A percentile compares a stretch with the other conserved stretches of the same genome.
These are phyloP conservation scores for Gastrophryne carolinensis DNA, from an alignment of 2,797 vertebrate species.

Conservation along the genomic window DNA sequence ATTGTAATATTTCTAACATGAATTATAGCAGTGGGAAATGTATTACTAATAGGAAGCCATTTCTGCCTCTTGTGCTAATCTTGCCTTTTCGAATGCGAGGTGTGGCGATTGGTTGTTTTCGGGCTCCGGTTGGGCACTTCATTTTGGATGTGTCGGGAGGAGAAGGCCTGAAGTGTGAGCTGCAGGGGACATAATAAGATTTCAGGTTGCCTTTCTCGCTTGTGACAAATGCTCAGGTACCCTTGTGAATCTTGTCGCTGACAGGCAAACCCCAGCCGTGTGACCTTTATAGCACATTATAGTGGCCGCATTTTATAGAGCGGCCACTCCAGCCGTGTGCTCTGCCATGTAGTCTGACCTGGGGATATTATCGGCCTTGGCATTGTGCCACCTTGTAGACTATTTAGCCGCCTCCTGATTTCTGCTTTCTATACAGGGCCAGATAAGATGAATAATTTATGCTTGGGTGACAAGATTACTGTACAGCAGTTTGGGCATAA, in stretches of 20 bases:
- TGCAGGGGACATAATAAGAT: constrained; percentile 12
- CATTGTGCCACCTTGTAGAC: neutral
- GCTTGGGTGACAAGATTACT: no score
- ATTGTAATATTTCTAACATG: no score
- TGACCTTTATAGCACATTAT: neutral
- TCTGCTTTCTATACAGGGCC: neutral
- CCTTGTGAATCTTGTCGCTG: constrained; percentile 1
- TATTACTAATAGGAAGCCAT: no score
- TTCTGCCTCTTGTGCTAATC: no score
- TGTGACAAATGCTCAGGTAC: neutral
- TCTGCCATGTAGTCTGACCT: neutral
- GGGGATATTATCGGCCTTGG: neutral
- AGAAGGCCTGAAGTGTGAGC: neutral
- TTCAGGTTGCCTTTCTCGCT: constrained; percentile 4
- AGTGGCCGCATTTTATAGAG: neutral
- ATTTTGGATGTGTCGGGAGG: neutral
- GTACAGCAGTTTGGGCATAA: no score
- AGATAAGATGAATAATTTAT: no score
- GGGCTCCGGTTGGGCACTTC: neutral
- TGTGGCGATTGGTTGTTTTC: no score
- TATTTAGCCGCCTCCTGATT: neutral
- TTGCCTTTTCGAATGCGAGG: no score
- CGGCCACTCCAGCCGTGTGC: neutral
- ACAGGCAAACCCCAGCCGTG: neutral
- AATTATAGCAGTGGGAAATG: no score